Conservation (phyloP, 2,797 vertebrate genomes). For the Takifugu rubripes region DNA sequence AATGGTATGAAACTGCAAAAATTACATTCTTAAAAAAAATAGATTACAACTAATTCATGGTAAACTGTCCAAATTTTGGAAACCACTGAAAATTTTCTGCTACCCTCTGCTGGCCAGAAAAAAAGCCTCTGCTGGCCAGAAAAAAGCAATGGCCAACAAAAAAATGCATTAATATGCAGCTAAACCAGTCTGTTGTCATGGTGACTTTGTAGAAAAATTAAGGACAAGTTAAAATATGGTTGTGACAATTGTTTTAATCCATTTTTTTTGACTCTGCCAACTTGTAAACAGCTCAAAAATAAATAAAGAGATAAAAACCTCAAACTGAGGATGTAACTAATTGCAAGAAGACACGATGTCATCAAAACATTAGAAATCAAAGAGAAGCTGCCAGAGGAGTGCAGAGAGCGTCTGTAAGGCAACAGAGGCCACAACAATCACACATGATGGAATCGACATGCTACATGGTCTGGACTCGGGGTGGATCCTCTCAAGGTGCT, state of each 20-base stretch:
- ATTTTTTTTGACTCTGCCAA: conserved; percentile 50
- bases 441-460: conserved; percentile 15
- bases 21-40: too few relatives aligned
- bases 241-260: conserved; percentile 46
- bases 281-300: conserved; percentile 65
- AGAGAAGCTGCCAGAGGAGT: conserved; percentile 23
- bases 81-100: too few relatives aligned
- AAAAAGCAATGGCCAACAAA: too few relatives aligned
- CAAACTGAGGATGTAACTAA: conserved; percentile 35
- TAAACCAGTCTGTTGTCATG: too few relatives aligned
- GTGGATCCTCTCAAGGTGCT: conserved; percentile 3
- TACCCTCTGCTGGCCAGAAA: too few relatives aligned
- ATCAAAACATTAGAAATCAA: conserved; percentile 32
- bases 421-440: conserved; percentile 39
- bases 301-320: conserved; percentile 63
- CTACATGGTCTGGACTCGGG: conserved; percentile 8
- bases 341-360: conserved; percentile 25
- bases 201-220: too few relatives aligned
- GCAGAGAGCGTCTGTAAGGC: conserved; percentile 58
- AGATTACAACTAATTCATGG: too few relatives aligned
- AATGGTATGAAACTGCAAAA: too few relatives aligned
- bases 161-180: too few relatives aligned
- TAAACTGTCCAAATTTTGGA: too few relatives aligned
- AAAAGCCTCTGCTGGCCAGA: too few relatives aligned
- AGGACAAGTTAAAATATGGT: too few relatives aligned